Evolutionary conservation across 2,113 vertebrate species (phyloP), one percentile per base, ranked within the genome.

Genomic region (Sapajus apella): DNA sequence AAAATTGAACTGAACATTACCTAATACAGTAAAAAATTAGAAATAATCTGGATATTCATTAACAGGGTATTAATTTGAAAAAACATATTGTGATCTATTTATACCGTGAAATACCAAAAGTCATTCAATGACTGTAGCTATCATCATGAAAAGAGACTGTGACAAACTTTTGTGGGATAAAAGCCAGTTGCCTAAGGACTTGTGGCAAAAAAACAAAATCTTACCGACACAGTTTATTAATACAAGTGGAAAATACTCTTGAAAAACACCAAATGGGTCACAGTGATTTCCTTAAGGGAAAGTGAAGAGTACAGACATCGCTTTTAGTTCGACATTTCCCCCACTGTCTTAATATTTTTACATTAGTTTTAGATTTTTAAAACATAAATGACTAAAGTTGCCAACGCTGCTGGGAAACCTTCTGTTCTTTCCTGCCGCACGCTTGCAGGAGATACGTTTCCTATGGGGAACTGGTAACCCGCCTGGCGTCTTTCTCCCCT

Each of bases 361-460:
- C n/a, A 10, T 43, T 11, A 52, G 18, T 23, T 86, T 77, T n/a
- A 18, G 14, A 55, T 52, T 85, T 92, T 64, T 64, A 12, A 11
- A 4, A 11, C 58, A n/a, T 8, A 8, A 32, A 8, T 17, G 32
- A 58, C 25, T 35, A 73, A 9, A 21, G 8, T n/a, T 27, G 30
- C 52, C 77, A 27, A 55, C 11, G 17, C 23, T 5, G 0, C 32
- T 32, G 11, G 40, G n/a, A 64, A 52, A 58, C 18, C 32, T 40
- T 55, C 70, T n/a, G 9, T 32, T n/a, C 27, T 94, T 25, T 58
- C 55, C 27, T 55, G 27, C 66, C 11, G 3, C 1, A 10, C 12
- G 27, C 66, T 25, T 30, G 16, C 5, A 7, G 37, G 25, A 9
- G 3, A 32, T 40, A 47, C 0, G 0, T 9, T 37, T 43, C 47